These are phyloP conservation scores for Bugulina stolonifera DNA, from an alignment of 2,888 invertebrate species.

Conservation along the genomic window DNA sequence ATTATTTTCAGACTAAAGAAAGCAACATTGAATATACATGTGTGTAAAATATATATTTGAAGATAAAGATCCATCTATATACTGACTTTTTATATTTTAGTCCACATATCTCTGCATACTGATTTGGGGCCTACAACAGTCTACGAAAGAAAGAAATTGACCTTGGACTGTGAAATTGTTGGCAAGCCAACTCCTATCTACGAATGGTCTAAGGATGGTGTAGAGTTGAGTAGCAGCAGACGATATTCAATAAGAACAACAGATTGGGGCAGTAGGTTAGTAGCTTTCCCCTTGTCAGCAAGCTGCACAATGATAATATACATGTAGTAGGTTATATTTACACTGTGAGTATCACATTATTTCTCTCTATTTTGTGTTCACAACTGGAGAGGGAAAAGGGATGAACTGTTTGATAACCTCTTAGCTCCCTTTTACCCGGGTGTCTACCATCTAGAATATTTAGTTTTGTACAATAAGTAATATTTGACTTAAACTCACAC, in stretches of 20 bases:
- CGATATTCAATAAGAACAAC: neutral
- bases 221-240: neutral
- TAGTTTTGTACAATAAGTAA: neutral
- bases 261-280: constrained; percentile 15
- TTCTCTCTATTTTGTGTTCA: no score
- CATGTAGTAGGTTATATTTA: no score
- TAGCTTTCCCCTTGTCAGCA: neutral
- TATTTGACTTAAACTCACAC: neutral
- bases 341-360: no score
- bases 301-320: no score
- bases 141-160: constrained; percentile 60
- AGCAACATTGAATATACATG: no score
- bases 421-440: no score
- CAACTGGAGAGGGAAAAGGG: no score
- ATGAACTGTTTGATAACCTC: no score
- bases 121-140: constrained; percentile 48
- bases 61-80: no score
- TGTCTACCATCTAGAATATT: no score
- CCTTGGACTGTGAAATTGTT: constrained; percentile 63
- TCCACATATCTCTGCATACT: neutral
- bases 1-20: no score
- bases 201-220: constrained; percentile 59
- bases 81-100: neutral
- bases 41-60: no score
- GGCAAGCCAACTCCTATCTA: constrained; percentile 61